Evolutionary conservation across 2,888 invertebrate genomes (phyloP), one percentile per base, ranked within the genome.

Genomic region (Apamea sordens): DNA sequence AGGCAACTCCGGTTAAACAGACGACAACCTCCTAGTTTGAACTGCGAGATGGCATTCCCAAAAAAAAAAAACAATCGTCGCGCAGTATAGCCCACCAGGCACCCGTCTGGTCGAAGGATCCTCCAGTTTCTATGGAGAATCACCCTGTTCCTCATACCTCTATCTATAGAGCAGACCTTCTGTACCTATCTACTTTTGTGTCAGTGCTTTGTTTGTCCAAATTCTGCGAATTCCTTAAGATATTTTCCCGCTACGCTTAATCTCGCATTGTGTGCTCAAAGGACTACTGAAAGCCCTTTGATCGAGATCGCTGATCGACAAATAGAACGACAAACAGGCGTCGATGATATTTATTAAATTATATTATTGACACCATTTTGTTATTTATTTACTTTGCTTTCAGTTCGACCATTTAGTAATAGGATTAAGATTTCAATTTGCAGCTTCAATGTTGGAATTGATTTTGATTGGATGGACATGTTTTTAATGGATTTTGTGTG

Each of bases 221-320:
- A 86, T 88, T 81, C 81, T 76, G 68, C 68, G 75, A 77, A 86
- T 85, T 78, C 79, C 70, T 63, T 68, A 72, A 82, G 81, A 79
- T 70, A 78, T 87, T 88, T 88, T 80, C 79, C 77, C 73, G 74
- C 80, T 65, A 81, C 79, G 76, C 80, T 79, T 85, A 87, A 82
- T 85, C 87, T 82, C 32, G 41, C 71, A 75, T 76, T 82, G 79
- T 87, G 74, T 72, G 85, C 74, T 76, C 81, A 82, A 85, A 83
- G n/a, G 80, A 83, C 76, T 76, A 67, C 75, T 36, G 44, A 65
- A 84, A 64, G 76, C 72, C 71, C 70, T 86, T 86, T 88, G 84
- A 88, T 80, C 74, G 70, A 69, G 72, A 79, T 79, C 80, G 15
- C 56, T 41, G 67, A 63, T 67, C 72, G 77, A 78, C 79, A 85